Evolutionary conservation across 2,888 invertebrate genomes (phyloP).

Genomic region (Agonopterix alstromeriana): DNA sequence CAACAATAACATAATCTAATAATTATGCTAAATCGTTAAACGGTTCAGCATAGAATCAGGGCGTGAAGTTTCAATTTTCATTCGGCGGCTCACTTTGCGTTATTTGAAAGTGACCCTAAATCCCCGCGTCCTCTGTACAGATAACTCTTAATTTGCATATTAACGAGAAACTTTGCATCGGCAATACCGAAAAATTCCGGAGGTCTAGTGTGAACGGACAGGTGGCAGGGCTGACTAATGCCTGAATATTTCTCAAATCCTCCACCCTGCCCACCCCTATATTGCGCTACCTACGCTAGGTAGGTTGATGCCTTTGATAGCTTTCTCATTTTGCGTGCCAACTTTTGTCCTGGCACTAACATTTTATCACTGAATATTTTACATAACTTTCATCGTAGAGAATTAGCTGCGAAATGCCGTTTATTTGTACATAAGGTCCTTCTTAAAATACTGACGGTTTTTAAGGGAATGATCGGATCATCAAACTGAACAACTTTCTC

Average conservation of each 20-base stretch:
- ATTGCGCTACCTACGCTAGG: slow-evolving; percentile 10
- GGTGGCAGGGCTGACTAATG: slow-evolving; percentile 46
- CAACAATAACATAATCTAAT: slow-evolving; percentile 49
- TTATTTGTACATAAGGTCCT: no score
- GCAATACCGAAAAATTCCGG: slow-evolving; percentile 62
- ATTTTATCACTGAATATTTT: background rate
- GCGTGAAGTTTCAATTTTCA: slow-evolving; percentile 55
- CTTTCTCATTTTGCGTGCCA: slow-evolving; percentile 15
- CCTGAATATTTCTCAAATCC: slow-evolving; percentile 49
- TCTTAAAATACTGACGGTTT: no score
- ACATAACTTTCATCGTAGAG: background rate
- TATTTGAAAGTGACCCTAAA: slow-evolving; percentile 58
- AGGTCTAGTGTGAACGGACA: slow-evolving; percentile 62
- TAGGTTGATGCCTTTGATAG: slow-evolving; percentile 26
- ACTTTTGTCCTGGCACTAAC: background rate
- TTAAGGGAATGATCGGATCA: no score
- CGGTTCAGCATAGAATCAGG: slow-evolving; percentile 49
- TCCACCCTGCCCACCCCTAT: slow-evolving; percentile 12
- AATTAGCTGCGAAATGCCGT: slow-evolving; percentile 18
- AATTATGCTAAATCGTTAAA: slow-evolving; percentile 63
- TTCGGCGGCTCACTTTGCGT: slow-evolving; percentile 39
- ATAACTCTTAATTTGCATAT: slow-evolving; percentile 73
- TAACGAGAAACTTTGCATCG: slow-evolving; percentile 73
- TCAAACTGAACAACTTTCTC: no score
- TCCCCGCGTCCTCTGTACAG: slow-evolving; percentile 52